Percentiles rank a stretch among this genome's conserved stretches.
Conservation (phyloP, 2,797 vertebrate species). For the Eupleurogrammus muticus region DNA sequence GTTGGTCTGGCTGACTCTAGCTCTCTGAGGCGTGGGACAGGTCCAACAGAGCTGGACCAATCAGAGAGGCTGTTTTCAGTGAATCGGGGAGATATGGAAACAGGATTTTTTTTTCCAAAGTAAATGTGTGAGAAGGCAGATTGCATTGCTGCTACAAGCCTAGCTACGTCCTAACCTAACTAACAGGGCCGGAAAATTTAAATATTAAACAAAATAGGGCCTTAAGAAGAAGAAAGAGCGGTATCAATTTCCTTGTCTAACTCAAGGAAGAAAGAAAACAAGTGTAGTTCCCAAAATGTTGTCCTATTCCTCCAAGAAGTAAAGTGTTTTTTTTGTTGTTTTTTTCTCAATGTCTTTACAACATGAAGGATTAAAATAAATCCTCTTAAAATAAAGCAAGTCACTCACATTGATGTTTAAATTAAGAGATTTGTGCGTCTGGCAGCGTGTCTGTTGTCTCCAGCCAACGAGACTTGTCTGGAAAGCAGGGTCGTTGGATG, state of each 20-base stretch:
- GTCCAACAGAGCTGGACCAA: too few species aligned
- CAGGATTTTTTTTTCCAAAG: too few species aligned
- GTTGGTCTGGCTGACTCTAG: too few species aligned
- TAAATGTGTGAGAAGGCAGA: too few species aligned
- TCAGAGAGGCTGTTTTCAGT: too few species aligned
- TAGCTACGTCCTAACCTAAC: too few species aligned
- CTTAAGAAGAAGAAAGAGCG: background rate
- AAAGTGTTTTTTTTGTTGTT: slow-evolving; percentile 9
- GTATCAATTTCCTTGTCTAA: background rate
- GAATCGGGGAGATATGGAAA: too few species aligned
- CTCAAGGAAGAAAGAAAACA: background rate
- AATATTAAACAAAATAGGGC: too few species aligned
- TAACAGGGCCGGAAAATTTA: too few species aligned
- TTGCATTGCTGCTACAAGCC: too few species aligned
- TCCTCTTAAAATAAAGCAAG: slow-evolving; percentile 19
- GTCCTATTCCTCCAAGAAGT: slow-evolving; percentile 2
- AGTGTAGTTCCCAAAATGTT: slow-evolving; percentile 4
- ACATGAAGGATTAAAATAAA: background rate
- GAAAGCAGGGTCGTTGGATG: slow-evolving; percentile 5
- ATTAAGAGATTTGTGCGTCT: background rate
- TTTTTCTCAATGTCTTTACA: slow-evolving; percentile 8
- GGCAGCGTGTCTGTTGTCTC: background rate
- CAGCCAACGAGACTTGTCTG: background rate
- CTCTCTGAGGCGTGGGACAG: too few species aligned
- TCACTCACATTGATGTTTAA: slow-evolving; percentile 9